Percentiles rank a stretch among this genome's conserved stretches.
Conservation (phyloP, 2,888 invertebrate genomes). For the Zaprionus lineosus region DNA sequence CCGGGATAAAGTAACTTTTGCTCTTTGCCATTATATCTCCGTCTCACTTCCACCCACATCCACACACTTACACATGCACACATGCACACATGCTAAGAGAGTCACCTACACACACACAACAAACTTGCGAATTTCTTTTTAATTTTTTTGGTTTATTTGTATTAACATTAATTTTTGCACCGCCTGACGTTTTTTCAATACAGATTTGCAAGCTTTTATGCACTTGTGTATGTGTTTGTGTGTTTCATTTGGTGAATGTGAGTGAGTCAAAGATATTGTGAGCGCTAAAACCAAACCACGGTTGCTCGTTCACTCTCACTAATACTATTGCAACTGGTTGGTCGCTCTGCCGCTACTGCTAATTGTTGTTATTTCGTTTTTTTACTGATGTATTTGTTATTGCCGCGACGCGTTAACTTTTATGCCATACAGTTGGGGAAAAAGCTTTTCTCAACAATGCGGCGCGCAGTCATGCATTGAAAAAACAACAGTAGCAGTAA, state of each 20-base stretch:
- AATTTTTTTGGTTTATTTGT: conserved; percentile 61
- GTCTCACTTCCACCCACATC: conserved; percentile 8
- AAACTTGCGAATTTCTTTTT: conserved; percentile 59
- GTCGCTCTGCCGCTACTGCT: conserved; percentile 50
- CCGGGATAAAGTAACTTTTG: conserved; percentile 61
- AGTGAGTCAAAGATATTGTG: conserved; percentile 47
- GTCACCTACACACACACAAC: conserved; percentile 38
- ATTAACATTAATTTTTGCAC: conserved; percentile 59
- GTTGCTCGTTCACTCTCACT: conserved; percentile 38
- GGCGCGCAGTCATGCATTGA: conserved; percentile 69
- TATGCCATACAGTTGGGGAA: conserved; percentile 46
- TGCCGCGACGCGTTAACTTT: conserved; percentile 58
- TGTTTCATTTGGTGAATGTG: conserved; percentile 9
- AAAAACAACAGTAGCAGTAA: conserved; percentile 47
- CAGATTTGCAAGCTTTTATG: conserved; percentile 25
- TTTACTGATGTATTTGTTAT: conserved; percentile 49
- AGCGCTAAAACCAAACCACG: conserved; percentile 19
- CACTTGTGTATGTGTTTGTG: conserved; percentile 23
- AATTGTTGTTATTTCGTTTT: conserved; percentile 55
- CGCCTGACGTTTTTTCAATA: conserved; percentile 37
- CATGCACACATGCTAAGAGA: conserved; percentile 8
- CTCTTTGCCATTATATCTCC: conserved; percentile 31
- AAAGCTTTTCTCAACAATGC: conserved; percentile 67
- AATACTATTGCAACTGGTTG: conserved; percentile 43
- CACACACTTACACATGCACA: conserved; percentile 2